Evolutionary conservation across 2,797 vertebrate species (phyloP).

Genomic region (Hyperoplus immaculatus): DNA sequence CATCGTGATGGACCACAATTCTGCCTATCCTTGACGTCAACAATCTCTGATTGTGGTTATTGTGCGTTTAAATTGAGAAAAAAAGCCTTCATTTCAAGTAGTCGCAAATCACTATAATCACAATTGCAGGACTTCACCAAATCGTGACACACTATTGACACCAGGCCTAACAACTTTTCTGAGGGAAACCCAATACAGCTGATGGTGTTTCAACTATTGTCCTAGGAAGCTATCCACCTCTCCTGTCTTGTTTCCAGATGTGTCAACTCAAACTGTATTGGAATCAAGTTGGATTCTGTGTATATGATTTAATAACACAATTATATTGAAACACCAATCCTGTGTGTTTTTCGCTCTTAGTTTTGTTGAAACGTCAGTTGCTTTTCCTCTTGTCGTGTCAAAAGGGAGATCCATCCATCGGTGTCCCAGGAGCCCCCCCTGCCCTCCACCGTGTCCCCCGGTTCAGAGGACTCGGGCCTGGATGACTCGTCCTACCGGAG

Average conservation of each 20-base stretch:
- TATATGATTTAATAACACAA: neutral
- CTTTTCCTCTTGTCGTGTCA: conserved; percentile 18
- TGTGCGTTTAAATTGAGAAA: no score
- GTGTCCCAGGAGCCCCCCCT: conserved; percentile 59
- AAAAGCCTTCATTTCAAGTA: no score
- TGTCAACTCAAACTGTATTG: neutral
- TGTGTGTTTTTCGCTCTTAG: neutral
- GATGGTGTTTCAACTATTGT: neutral
- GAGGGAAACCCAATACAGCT: neutral
- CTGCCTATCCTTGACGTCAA: no score
- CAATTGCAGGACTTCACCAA: no score
- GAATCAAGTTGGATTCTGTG: neutral
- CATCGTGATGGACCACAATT: no score
- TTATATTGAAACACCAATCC: neutral
- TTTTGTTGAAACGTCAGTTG: neutral
- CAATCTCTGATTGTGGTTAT: no score
- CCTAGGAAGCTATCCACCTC: neutral
- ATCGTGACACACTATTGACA: no score
- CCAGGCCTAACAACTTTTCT: no score
- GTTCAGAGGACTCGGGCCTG: conserved; percentile 79
- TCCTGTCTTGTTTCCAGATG: neutral
- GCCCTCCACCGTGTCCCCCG: conserved; percentile 67
- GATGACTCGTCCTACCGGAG: conserved; percentile 72
- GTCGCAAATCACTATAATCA: no score
- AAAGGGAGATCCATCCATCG: conserved; percentile 61